Base-by-base conservation (phyloP, 2,888 invertebrate genomes). In the Acleris sparsana region DNA sequence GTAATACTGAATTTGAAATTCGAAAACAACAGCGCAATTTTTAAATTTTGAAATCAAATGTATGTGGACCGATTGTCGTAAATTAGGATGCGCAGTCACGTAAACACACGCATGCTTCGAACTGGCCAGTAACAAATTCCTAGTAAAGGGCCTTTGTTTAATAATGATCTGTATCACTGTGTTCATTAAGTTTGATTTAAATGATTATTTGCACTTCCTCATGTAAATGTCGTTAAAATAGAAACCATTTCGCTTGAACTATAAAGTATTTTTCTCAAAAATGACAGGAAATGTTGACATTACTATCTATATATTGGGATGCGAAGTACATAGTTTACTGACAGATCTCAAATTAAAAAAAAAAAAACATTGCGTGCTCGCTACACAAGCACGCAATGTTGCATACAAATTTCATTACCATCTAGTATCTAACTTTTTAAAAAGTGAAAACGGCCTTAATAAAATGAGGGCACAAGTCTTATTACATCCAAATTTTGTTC, bases 81-180 rank as follows among this genome's bases (percentile, higher is more conserved):
- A 33, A 65, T 66, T 61, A 57, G 57, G 53, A 66, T 66, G 61
- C 66, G 53, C 33, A 56, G 66, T 62, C 66, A 62, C 66, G 66
- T 62, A 33, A n/a, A 56, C 62, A 39, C 57, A 48, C 61, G 25
- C 52, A 48, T 46, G 48, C 52, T 56, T 48, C 55, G 17, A 51
- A 61, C 55, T 55, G 57, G 61, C 61, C 57, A 46, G 52, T 29
- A 51, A 43, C 46, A 61, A 57, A 61, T 62, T 33, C 61, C 56
- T 61, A 55, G 49, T 49, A 20, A 2, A 13, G 43, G 16, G 4
- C 13, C 25, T 3, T 16, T 44, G n/a, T 22, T 46, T 20, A 25
- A 57, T 53, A 29, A 25, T 11, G 22, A 39, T 61, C 66, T 57
- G 25, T 57, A 48, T 4, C n/a, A 5, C 46, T 18, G 4, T n/a